These are phyloP conservation scores for Schizopygopsis pylzovi DNA, from an alignment of 2,797 vertebrate species.

Conservation along the genomic window DNA sequence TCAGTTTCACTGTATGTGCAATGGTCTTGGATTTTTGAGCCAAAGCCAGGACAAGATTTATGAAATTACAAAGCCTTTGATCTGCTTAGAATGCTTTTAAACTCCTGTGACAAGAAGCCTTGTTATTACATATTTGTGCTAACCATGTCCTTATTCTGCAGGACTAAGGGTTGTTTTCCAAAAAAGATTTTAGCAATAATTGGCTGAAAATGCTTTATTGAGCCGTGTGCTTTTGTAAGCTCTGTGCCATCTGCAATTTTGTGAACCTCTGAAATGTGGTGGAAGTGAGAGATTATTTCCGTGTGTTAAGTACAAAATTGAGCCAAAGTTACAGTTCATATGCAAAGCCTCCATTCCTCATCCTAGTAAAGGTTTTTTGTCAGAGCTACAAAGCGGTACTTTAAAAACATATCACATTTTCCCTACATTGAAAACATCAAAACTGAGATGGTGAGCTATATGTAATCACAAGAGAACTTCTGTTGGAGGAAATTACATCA, in stretches of 20 bases:
- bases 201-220: conserved; percentile 69
- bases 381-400: conserved; percentile 53
- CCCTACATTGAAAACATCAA: conserved; percentile 8
- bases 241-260: conserved; percentile 65
- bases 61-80: conserved; percentile 73
- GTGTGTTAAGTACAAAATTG: conserved; percentile 56
- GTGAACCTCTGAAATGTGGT: conserved; percentile 59
- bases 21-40: conserved; percentile 18
- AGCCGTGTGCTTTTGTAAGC: conserved; percentile 69
- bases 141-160: conserved; percentile 62
- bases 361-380: conserved; percentile 47
- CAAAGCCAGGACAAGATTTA: conserved; percentile 42
- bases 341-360: conserved; percentile 58
- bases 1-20: background rate
- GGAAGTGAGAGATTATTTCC: conserved; percentile 31
- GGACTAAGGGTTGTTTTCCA: conserved; percentile 66
- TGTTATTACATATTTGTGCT: conserved; percentile 65
- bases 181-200: conserved; percentile 75
- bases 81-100: conserved; percentile 71
- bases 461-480: conserved; percentile 9
- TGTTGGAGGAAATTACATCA: conserved; percentile 58
- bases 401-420: conserved; percentile 40
- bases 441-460: background rate
- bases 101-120: conserved; percentile 66
- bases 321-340: conserved; percentile 61